Conservation (phyloP, 1,140 invertebrate species). For the Dysdera silvatica region DNA sequence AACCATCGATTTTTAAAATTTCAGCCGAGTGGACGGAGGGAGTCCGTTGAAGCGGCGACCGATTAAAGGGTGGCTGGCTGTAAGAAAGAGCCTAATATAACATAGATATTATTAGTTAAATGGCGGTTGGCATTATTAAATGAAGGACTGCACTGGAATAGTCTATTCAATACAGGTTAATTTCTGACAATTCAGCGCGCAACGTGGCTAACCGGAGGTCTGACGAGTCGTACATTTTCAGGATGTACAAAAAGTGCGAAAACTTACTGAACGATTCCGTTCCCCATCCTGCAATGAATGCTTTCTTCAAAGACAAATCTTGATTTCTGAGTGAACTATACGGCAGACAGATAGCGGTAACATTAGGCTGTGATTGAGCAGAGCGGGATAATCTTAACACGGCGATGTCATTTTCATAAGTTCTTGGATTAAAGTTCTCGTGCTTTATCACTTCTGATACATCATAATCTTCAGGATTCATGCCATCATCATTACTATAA, state of each 20-base stretch:
- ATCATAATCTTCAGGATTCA: constrained; percentile 23
- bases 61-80: no score
- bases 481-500: constrained; percentile 28
- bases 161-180: no score
- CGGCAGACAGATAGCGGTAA: constrained; percentile 39
- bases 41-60: no score
- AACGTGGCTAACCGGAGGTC: no score
- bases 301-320: constrained; percentile 23
- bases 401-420: constrained; percentile 41
- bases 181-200: neutral
- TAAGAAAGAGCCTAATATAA: no score
- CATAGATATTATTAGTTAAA: no score
- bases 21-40: no score
- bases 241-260: neutral
- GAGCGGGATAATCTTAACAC: constrained; percentile 34
- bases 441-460: constrained; percentile 18
- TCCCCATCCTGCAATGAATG: constrained; percentile 55
- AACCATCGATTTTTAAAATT: no score
- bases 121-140: no score
- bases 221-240: no score
- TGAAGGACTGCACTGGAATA: no score
- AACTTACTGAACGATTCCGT: constrained; percentile 25
- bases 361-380: constrained; percentile 32
- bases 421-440: constrained; percentile 35
- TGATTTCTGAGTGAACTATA: constrained; percentile 21